Evolutionary conservation across 1,140 invertebrate species (phyloP).

Genomic region (Samia ricini): DNA sequence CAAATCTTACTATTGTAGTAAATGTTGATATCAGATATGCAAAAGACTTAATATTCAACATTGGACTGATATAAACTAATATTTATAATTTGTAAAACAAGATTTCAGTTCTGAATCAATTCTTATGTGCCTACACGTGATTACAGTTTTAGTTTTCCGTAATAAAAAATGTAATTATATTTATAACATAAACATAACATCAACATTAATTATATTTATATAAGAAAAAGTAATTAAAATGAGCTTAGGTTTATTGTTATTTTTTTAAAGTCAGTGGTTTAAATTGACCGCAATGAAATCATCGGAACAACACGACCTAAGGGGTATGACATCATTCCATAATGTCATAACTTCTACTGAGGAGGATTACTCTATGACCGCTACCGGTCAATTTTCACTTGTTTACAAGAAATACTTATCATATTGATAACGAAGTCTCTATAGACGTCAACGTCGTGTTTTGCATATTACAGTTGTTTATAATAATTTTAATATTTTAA

Average conservation of each 20-base stretch:
- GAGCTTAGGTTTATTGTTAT: neutral
- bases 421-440: conserved; percentile 11
- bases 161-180: too few relatives aligned
- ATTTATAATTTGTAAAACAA: too few relatives aligned
- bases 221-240: neutral
- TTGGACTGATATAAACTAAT: too few relatives aligned
- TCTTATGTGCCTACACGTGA: too few relatives aligned
- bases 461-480: conserved; percentile 7
- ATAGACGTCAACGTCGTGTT: conserved; percentile 21
- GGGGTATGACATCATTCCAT: neutral
- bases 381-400: conserved; percentile 21
- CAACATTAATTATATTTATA: neutral
- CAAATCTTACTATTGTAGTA: too few relatives aligned
- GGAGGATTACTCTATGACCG: conserved; percentile 2
- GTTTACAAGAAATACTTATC: conserved; percentile 20
- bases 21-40: too few relatives aligned
- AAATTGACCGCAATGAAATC: neutral
- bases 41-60: too few relatives aligned
- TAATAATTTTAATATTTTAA: conserved; percentile 1
- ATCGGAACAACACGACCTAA: neutral
- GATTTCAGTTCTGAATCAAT: too few relatives aligned
- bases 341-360: neutral
- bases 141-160: too few relatives aligned
- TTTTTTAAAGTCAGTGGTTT: neutral
- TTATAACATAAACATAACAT: too few relatives aligned